Conservation (phyloP, 2,888 invertebrate genomes). For the Cryptocheilus praepositus region DNA sequence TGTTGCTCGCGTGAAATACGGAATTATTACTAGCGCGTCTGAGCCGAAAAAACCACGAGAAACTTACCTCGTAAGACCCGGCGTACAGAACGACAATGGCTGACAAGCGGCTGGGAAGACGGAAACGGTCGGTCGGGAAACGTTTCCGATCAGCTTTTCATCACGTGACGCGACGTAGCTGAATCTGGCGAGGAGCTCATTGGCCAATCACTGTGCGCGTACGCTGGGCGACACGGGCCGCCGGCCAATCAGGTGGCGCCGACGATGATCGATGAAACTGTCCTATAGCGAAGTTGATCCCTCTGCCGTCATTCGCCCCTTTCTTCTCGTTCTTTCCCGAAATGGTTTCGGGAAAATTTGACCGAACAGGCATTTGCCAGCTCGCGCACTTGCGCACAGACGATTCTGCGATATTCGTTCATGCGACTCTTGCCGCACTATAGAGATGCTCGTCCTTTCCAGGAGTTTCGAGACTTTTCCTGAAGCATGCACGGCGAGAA, state of each 20-base stretch:
- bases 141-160: constrained; percentile 50
- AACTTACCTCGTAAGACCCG: constrained; percentile 62
- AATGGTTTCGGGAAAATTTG: no score
- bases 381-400: no score
- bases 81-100: constrained; percentile 72
- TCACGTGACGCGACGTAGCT: constrained; percentile 12
- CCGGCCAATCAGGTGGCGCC: neutral
- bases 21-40: constrained; percentile 6
- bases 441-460: no score
- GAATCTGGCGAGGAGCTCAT: neutral
- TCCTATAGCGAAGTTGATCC: neutral
- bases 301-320: no score
- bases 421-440: no score
- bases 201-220: neutral
- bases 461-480: no score
- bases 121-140: constrained; percentile 68
- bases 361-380: no score
- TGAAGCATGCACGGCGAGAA: no score
- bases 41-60: neutral
- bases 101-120: constrained; percentile 69
- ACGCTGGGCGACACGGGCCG: neutral
- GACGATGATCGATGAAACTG: constrained; percentile 4
- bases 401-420: no score
- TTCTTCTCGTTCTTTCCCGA: no score
- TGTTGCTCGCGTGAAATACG: neutral